phyloP scores from a whole-genome alignment of 2,113 vertebrate species.

The Campylorhamphus procurvoides region DNA sequence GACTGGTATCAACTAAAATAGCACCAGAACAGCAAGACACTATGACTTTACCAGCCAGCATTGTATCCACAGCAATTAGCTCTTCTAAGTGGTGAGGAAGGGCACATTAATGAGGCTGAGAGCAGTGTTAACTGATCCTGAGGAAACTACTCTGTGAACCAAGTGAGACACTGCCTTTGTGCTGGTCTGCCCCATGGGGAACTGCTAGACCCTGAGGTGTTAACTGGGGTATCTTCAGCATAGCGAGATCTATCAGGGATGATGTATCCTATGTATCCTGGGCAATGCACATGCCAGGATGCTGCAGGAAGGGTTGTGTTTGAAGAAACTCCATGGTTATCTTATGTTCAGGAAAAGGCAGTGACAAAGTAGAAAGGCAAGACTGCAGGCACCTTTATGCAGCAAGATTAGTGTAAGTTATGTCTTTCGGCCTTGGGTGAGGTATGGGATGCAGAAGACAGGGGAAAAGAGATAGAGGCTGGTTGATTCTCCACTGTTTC shows the following conservation, averaged over 20 bases:
- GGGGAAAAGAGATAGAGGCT: neutral
- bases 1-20: neutral
- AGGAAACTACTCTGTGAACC: neutral
- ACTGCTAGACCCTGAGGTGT: neutral
- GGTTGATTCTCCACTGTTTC: neutral
- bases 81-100: neutral
- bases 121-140: neutral
- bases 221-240: neutral
- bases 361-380: neutral
- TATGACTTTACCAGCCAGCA: neutral
- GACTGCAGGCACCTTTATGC: neutral
- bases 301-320: neutral
- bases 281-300: neutral
- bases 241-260: neutral
- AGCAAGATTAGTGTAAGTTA: neutral
- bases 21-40: neutral
- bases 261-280: fast-evolving
- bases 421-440: neutral
- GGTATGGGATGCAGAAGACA: neutral
- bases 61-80: neutral
- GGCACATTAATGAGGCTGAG: neutral
- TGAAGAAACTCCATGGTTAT: neutral
- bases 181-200: neutral
- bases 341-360: neutral
- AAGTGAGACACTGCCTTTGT: neutral